Conservation (phyloP, 1,140 invertebrate genomes). For the Brachionus calyciflorus region DNA sequence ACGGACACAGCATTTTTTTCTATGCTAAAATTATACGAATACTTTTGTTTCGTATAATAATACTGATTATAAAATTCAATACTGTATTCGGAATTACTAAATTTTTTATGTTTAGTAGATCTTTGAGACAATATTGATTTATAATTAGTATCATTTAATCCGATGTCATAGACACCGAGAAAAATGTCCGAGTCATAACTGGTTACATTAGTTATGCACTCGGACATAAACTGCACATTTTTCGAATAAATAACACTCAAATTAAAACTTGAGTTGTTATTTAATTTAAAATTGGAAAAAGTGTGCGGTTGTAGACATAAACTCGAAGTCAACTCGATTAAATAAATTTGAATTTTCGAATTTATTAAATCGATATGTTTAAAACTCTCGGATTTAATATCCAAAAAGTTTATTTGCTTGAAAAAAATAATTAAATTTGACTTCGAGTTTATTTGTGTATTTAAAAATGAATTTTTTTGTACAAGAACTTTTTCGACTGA, state of each 20-base stretch:
- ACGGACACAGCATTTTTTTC: not conserved
- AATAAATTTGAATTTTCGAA: not conserved
- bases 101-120: not conserved
- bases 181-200: not conserved
- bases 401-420: constrained; percentile 11
- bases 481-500: constrained; percentile 7
- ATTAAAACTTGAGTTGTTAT: not conserved
- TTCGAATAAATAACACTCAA: constrained; percentile 1
- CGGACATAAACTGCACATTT: constrained; percentile 14
- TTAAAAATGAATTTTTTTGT: not conserved
- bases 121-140: too few species aligned
- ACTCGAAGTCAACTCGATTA: constrained; percentile 1
- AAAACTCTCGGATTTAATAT: not conserved
- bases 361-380: not conserved
- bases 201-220: not conserved
- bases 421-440: not conserved
- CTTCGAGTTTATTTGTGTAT: not conserved
- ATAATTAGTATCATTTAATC: too few species aligned
- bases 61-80: not conserved
- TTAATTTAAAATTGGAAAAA: not conserved
- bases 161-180: not conserved
- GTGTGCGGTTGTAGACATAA: constrained; percentile 3
- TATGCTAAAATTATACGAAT: constrained; percentile 1
- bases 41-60: constrained; percentile 14
- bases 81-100: too few species aligned